Evolutionary conservation across 2,888 invertebrate species (phyloP).

Genomic region (Megalurothrips usitatus): DNA sequence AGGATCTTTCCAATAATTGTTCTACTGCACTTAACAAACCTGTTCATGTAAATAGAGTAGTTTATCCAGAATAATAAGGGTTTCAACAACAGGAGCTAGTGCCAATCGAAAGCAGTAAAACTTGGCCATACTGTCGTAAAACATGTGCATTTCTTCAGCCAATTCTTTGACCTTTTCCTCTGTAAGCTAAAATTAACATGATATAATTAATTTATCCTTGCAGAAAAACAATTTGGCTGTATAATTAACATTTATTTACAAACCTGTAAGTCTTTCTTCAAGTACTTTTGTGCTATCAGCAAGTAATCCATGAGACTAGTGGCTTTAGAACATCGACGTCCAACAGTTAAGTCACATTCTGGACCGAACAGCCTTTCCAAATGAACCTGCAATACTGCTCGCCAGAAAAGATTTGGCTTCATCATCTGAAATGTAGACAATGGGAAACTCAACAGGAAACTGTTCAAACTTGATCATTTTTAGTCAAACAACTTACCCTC

Average conservation of each 20-base stretch:
- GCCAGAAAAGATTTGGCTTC: background rate
- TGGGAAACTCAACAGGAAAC: background rate
- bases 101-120: slow-evolving; percentile 74
- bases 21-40: slow-evolving; percentile 41
- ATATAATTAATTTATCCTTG: slow-evolving; percentile 24
- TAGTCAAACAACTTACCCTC: slow-evolving; percentile 44
- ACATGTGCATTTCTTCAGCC: slow-evolving; percentile 45
- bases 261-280: slow-evolving; percentile 50
- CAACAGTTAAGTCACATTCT: slow-evolving; percentile 45
- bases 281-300: slow-evolving; percentile 58
- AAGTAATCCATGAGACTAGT: slow-evolving; percentile 65
- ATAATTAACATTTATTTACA: background rate
- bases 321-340: slow-evolving; percentile 59
- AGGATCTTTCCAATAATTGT: no score
- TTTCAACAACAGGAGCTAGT: slow-evolving; percentile 75
- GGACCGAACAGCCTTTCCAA: background rate
- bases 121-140: slow-evolving; percentile 58
- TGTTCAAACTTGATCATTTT: background rate
- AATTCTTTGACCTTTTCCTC: slow-evolving; percentile 51
- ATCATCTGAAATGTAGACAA: background rate
- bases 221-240: background rate
- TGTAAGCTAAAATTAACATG: slow-evolving; percentile 52
- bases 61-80: slow-evolving; percentile 76
- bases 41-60: slow-evolving; percentile 68
- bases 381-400: background rate